Evolutionary conservation across 2,797 vertebrate species (phyloP), one percentile per base, ranked within the genome.

Genomic region (Rhinoraja longicauda): DNA sequence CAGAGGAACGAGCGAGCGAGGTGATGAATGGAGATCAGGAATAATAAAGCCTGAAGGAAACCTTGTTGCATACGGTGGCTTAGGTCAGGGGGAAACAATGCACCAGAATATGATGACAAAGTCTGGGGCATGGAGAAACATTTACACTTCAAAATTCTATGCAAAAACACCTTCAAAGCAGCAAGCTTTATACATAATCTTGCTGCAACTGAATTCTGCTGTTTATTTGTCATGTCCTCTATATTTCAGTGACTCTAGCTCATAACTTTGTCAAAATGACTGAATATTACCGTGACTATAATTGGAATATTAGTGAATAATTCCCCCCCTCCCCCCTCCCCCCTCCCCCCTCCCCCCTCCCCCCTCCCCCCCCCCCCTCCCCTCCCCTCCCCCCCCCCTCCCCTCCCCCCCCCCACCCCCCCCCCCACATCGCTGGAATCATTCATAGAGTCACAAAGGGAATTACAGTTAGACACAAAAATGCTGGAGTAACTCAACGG

Each of bases 81-180:
- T 73, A n/a, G 36, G 39, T 70, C 29, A 92, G 24, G 36, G 10
- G 75, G 75, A 92, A 75, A 73, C 90, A 92, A 73, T 92, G 64
- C 39, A 29, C 26, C 24, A 73, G 26, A 57, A 92, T 29, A 53
- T 73, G 39, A 70, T 7, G 15, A 29, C 12, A 29, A 53, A 39
- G 5, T 7, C 6, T 88, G 62, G 19, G 88, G 10, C 84, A 84
- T 13, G n/a, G 21, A 32, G 26, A n/a, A 26, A 45, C 17, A 45
- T 57, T 9, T 21, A 0, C 12, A 17, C 86, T 91, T 91, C 12
- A 73, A 73, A 45, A 91, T 73, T 15, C 24, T 29, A 0, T 57
- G 15, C 24, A 92, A 92, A 75, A 39, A 6, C 24, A 73, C 3
- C 24, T 92, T 92, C 70, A 39, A 26, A 39, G 2, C 32, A 92